Conservation (phyloP, 1,140 invertebrate genomes). For the Temnothorax longispinosus region DNA sequence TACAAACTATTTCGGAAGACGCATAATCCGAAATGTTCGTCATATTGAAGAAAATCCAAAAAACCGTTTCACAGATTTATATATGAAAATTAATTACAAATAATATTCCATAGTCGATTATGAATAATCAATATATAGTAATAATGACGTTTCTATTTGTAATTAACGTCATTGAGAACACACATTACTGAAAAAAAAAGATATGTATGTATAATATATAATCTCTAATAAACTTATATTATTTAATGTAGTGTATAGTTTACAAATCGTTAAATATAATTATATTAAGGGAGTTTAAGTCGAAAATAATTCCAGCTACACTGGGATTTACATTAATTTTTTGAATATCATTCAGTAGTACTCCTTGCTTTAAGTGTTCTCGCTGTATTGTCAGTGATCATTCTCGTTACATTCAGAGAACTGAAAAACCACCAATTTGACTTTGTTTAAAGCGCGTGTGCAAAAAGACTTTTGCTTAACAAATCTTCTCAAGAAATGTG, state of each 20-base stretch:
- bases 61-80: neutral
- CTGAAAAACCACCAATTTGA: neutral
- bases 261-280: neutral
- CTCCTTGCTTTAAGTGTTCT: neutral
- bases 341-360: neutral
- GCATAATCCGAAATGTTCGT: neutral
- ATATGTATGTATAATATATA: neutral
- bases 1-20: neutral
- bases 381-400: neutral
- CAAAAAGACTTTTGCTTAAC: slow-evolving; percentile 6
- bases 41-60: neutral
- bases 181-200: too few species aligned
- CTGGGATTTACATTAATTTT: neutral
- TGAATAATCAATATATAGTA: neutral
- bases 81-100: neutral
- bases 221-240: neutral
- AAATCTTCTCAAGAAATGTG: neutral
- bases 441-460: neutral
- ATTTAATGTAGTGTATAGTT: neutral
- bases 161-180: too few species aligned
- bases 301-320: neutral
- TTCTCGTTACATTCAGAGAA: neutral
- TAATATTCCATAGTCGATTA: neutral
- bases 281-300: neutral
- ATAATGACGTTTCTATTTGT: too few species aligned